Evolutionary conservation across 2,797 vertebrate species (phyloP).

Genomic region (Pseudochirops corinnae): DNA sequence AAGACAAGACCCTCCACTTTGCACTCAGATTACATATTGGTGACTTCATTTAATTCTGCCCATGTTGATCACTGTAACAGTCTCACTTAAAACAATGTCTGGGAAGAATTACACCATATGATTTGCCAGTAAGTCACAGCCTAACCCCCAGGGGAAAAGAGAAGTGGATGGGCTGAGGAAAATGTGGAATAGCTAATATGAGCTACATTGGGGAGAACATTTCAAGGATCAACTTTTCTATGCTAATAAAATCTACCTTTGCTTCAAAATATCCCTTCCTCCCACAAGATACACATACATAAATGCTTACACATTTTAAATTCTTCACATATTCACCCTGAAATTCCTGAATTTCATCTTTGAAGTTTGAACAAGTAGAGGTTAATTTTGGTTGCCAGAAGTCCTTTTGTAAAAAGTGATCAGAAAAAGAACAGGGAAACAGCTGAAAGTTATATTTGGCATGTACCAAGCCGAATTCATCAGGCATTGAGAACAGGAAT

Average conservation of each 20-base stretch:
- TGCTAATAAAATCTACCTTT: background rate
- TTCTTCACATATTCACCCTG: background rate
- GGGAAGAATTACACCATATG: background rate
- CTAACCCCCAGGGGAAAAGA: background rate
- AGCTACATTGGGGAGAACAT: background rate
- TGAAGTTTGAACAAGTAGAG: background rate
- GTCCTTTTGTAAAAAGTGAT: background rate
- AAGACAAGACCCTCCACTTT: background rate
- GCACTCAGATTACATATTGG: background rate
- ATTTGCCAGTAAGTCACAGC: background rate
- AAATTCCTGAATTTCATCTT: background rate
- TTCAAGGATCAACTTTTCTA: background rate
- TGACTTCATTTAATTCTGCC: background rate
- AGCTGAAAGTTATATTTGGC: background rate
- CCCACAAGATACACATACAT: background rate
- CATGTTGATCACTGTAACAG: background rate
- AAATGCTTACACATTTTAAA: background rate
- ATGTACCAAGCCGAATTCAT: background rate
- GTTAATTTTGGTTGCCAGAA: background rate
- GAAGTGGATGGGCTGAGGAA: background rate
- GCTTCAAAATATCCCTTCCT: background rate
- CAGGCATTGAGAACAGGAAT: background rate
- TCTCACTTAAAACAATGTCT: background rate
- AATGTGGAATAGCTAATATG: background rate
- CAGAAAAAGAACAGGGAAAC: background rate